These are phyloP conservation scores for Pomacea maculata DNA, from an alignment of 1,140 invertebrate genomes.

Conservation along the genomic window DNA sequence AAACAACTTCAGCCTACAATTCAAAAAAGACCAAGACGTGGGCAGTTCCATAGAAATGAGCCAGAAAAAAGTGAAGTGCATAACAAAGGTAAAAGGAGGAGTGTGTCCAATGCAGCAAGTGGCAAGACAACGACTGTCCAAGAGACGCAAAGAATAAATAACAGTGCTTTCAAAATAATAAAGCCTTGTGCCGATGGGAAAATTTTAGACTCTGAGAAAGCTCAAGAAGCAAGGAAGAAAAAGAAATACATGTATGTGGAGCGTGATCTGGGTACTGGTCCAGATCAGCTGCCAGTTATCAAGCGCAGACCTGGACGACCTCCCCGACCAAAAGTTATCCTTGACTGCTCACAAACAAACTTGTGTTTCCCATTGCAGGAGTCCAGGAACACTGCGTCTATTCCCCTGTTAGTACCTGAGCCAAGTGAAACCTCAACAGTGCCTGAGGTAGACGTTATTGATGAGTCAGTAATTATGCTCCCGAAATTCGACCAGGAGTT, in stretches of 20 bases:
- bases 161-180: slow-evolving; percentile 21
- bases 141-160: not conserved
- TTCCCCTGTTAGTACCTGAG: not conserved
- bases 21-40: too few species aligned
- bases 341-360: slow-evolving; percentile 18
- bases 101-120: not conserved
- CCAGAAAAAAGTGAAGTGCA: too few species aligned
- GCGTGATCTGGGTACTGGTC: not conserved
- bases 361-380: slow-evolving; percentile 4
- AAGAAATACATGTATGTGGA: slow-evolving; percentile 19
- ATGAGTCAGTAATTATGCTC: too few species aligned
- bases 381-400: not conserved
- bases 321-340: slow-evolving; percentile 15
- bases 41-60: too few species aligned
- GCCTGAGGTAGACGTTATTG: too few species aligned
- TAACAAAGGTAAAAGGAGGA: too few species aligned
- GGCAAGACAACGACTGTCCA: not conserved
- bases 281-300: not conserved
- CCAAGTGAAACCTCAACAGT: not conserved
- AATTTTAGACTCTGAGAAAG: not conserved
- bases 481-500: too few species aligned
- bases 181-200: not conserved
- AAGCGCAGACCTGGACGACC: slow-evolving; percentile 9
- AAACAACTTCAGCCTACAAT: too few species aligned
- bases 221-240: slow-evolving; percentile 1